These are phyloP conservation scores for Nomada fabriciana DNA, from an alignment of 2,888 invertebrate species.

Conservation along the genomic window DNA sequence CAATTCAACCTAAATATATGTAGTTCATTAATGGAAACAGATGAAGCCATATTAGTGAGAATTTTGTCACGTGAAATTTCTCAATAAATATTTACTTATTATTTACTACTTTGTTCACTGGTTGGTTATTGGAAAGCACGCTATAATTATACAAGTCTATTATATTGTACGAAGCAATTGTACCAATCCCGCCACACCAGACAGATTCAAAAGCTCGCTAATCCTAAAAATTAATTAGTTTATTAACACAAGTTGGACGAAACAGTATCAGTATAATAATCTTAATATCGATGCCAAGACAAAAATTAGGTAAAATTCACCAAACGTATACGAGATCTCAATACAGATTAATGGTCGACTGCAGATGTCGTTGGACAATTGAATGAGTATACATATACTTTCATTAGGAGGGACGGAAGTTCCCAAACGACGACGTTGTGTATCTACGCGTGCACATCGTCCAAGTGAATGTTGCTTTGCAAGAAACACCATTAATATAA, in stretches of 20 bases:
- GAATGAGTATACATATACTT: slow-evolving; percentile 7
- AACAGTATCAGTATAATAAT: no score
- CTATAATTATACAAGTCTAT: background rate
- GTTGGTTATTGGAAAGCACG: background rate
- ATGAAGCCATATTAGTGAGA: background rate
- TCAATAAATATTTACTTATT: background rate
- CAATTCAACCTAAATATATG: background rate
- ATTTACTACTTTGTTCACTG: background rate
- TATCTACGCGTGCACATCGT: background rate
- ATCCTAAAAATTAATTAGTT: background rate
- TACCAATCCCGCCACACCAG: background rate
- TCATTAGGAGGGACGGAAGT: slow-evolving; percentile 16
- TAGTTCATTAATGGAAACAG: background rate
- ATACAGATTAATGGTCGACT: slow-evolving; percentile 17
- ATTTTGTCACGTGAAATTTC: background rate
- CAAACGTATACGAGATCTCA: background rate
- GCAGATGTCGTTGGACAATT: slow-evolving; percentile 11
- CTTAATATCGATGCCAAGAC: no score
- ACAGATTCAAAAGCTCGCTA: background rate
- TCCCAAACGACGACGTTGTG: background rate
- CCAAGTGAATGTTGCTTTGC: no score
- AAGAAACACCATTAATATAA: no score
- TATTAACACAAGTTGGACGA: no score
- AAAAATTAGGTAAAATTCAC: no score
- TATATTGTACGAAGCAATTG: no score